phyloP scores from a whole-genome alignment of 2,113 vertebrate species.

The Castor canadensis region DNA sequence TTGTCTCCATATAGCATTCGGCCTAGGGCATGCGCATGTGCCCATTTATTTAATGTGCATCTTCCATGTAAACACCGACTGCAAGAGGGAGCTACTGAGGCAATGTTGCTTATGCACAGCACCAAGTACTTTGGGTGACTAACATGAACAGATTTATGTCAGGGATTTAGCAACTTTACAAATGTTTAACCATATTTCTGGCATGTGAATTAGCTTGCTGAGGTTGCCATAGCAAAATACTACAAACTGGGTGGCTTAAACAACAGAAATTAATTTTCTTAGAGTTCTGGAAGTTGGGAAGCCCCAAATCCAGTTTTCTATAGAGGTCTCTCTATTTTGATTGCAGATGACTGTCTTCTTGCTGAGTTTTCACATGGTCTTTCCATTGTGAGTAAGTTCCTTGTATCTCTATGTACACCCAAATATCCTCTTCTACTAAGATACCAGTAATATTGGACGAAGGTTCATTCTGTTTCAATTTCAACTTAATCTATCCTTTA shows the following conservation, averaged over 20 bases:
- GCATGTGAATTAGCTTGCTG: background rate
- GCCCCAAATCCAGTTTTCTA: too few species aligned
- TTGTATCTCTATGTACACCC: background rate
- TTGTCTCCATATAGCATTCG: background rate
- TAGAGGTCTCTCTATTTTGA: background rate
- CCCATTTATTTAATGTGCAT: background rate
- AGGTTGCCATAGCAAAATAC: background rate
- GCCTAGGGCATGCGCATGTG: background rate
- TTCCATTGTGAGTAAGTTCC: background rate
- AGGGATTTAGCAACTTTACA: background rate
- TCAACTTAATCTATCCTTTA: background rate
- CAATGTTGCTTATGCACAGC: background rate
- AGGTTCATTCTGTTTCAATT: background rate
- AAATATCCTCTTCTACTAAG: background rate
- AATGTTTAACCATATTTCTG: conserved; percentile 5
- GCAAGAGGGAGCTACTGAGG: background rate
- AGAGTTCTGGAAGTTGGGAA: too few species aligned
- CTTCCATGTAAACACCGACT: background rate
- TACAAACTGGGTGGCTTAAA: background rate
- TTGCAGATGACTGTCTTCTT: background rate
- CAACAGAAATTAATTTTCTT: conserved; percentile 9
- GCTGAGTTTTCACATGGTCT: background rate
- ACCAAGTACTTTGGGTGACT: background rate
- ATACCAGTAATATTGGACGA: background rate
- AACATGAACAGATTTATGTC: background rate